Conservation (phyloP, 2,113 vertebrate species). For the Microtus ochrogaster region DNA sequence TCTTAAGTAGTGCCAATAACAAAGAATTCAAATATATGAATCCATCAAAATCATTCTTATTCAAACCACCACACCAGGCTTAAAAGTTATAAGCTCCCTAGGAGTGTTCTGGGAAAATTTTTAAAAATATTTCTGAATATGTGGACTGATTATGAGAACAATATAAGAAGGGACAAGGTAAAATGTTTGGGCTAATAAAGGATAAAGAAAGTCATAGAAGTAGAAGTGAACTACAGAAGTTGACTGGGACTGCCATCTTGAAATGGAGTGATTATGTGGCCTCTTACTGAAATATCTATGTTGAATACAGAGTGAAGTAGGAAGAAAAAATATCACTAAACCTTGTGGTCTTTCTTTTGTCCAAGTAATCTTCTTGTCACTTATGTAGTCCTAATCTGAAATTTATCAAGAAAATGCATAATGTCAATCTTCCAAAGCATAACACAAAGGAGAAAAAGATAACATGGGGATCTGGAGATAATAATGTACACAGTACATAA, state of each 20-base stretch:
- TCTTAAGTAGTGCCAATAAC: neutral
- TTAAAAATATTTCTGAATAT: neutral
- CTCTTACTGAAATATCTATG: neutral
- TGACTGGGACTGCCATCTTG: neutral
- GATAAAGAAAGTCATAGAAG: neutral
- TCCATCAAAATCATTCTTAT: neutral
- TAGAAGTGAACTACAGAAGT: neutral
- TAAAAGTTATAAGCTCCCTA: neutral
- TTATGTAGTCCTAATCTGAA: neutral
- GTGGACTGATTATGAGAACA: neutral
- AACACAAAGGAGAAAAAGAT: neutral
- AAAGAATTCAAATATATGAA: neutral
- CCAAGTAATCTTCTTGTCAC: neutral
- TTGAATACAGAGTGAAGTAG: neutral
- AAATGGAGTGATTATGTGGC: neutral
- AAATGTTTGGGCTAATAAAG: neutral
- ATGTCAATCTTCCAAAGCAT: neutral
- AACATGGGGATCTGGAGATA: neutral
- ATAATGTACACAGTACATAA: neutral
- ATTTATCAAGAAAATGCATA: constrained; percentile 25
- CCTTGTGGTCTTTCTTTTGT: neutral
- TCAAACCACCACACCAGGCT: neutral
- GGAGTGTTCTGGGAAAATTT: neutral
- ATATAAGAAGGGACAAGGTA: neutral
- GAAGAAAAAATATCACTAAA: neutral